A percentile compares a stretch with the other conserved stretches of the same genome.
These are phyloP conservation scores for Thunnus maccoyii DNA, from an alignment of 2,113 vertebrate genomes.

Conservation along the genomic window DNA sequence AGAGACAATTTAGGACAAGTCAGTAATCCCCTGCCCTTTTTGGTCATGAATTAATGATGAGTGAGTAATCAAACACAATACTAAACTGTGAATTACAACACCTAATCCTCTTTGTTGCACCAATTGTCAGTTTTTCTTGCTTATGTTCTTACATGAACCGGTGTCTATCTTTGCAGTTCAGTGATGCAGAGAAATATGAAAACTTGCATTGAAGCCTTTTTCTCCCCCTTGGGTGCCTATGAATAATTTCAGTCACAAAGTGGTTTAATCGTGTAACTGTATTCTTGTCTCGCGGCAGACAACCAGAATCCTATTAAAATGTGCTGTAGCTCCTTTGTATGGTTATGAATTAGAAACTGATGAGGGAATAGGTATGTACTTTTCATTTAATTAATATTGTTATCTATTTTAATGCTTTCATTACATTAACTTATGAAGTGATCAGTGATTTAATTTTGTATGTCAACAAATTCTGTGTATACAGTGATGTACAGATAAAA, in stretches of 20 bases:
- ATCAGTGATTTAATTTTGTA: slow-evolving; percentile 12
- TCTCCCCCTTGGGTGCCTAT: slow-evolving; percentile 39
- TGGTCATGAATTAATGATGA: slow-evolving; percentile 28
- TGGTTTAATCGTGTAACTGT: slow-evolving; percentile 70
- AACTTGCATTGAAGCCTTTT: slow-evolving; percentile 33
- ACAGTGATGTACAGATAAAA: background rate
- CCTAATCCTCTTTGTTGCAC: slow-evolving; percentile 29
- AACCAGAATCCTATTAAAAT: slow-evolving; percentile 68
- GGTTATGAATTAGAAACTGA: slow-evolving; percentile 44
- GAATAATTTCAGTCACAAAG: slow-evolving; percentile 73
- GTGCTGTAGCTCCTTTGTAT: slow-evolving; percentile 38
- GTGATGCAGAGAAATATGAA: slow-evolving; percentile 52
- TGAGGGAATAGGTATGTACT: slow-evolving; percentile 44
- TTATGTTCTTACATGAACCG: slow-evolving; percentile 46
- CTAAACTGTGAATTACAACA: slow-evolving; percentile 23
- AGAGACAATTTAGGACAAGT: background rate
- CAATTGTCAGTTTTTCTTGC: slow-evolving; percentile 21
- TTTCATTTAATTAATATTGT: slow-evolving; percentile 41
- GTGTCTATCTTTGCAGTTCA: slow-evolving; percentile 54
- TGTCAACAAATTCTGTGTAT: background rate
- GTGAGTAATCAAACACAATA: slow-evolving; percentile 32
- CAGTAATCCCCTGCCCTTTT: background rate
- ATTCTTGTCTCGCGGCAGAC: slow-evolving; percentile 61
- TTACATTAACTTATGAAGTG: slow-evolving; percentile 22
- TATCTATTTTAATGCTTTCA: slow-evolving; percentile 25